phyloP scores from a whole-genome alignment of 2,797 vertebrate genomes.

The Girardinus metallicus region DNA sequence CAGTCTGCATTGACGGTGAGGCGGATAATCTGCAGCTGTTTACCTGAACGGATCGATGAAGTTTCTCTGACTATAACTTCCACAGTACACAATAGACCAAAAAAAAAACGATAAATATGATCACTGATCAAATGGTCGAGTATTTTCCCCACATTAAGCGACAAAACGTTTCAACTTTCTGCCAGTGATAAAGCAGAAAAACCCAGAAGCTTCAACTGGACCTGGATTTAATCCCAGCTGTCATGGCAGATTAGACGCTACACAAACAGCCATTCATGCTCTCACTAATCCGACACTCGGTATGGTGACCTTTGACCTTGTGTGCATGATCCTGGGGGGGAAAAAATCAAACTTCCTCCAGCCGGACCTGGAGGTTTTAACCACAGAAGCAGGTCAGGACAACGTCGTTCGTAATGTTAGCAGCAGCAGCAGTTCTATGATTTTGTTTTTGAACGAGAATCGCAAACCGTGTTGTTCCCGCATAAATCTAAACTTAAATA shows the following conservation, averaged over 20 bases:
- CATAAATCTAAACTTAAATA: neutral
- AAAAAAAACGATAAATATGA: constrained; percentile 2
- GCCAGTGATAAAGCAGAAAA: neutral
- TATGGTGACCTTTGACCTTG: neutral
- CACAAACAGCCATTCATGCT: neutral
- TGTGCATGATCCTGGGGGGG: neutral
- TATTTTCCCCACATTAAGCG: neutral
- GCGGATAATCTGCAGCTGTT: neutral
- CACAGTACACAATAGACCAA: neutral
- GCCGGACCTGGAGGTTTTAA: no score
- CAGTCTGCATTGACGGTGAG: neutral
- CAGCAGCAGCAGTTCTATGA: neutral
- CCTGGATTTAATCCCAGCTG: neutral
- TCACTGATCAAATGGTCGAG: neutral
- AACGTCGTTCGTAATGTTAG: neutral
- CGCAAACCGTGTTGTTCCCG: neutral
- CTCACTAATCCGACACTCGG: neutral
- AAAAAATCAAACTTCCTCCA: no score
- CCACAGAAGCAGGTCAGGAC: no score
- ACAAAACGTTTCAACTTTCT: no score
- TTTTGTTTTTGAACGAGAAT: neutral
- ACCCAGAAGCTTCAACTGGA: neutral
- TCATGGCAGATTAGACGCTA: neutral
- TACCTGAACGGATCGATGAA: constrained; percentile 4
- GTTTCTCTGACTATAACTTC: neutral